phyloP scores from a whole-genome alignment of 2,888 invertebrate genomes.

The Elgonia sp. region DNA sequence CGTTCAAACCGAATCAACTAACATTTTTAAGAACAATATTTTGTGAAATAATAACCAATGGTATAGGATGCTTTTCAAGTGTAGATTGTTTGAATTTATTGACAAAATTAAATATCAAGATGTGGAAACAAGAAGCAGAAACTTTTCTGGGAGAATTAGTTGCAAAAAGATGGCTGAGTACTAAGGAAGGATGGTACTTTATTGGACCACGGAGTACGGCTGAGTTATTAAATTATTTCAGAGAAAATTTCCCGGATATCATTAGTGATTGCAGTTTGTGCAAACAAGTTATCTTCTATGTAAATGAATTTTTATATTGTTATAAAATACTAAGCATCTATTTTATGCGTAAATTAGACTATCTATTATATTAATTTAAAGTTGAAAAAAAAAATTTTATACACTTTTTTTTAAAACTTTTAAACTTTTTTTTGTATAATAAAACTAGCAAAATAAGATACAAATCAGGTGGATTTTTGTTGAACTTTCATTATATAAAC shows the following conservation, averaged over 20 bases:
- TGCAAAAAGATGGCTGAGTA: constrained; percentile 80
- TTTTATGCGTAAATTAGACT: too few species aligned
- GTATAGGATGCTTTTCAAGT: constrained; percentile 78
- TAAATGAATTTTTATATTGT: constrained; percentile 60
- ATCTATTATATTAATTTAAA: too few species aligned
- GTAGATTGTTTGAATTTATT: constrained; percentile 82
- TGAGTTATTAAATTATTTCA: constrained; percentile 84
- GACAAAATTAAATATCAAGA: constrained; percentile 73
- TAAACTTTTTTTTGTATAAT: too few species aligned
- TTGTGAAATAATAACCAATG: constrained; percentile 81
- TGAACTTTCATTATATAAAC: too few species aligned
- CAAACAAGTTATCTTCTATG: constrained; percentile 83
- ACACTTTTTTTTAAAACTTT: too few species aligned
- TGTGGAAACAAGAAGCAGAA: constrained; percentile 80
- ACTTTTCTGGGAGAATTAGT: constrained; percentile 79
- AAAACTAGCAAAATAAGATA: too few species aligned
- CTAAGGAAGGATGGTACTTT: constrained; percentile 82
- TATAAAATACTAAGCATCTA: too few species aligned
- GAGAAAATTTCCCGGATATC: constrained; percentile 80
- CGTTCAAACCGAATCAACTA: constrained; percentile 76
- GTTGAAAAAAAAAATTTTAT: too few species aligned
- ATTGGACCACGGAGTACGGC: constrained; percentile 84
- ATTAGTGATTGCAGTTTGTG: constrained; percentile 83
- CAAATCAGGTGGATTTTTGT: too few species aligned
- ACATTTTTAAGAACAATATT: constrained; percentile 81